Conservation (phyloP, 1,140 invertebrate genomes). For the Brachionus paranguensis region DNA sequence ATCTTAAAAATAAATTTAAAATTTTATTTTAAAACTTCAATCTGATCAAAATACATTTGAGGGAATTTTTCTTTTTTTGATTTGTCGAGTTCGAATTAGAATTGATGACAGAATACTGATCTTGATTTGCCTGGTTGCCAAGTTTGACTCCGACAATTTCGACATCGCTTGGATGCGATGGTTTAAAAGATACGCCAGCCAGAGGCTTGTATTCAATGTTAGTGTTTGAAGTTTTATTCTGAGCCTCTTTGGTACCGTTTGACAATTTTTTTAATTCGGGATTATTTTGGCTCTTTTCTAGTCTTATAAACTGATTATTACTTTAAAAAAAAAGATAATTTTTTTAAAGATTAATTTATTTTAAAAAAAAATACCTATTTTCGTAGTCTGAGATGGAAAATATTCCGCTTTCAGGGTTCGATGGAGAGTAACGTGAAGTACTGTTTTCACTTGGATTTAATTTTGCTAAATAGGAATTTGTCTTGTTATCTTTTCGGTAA, state of each 20-base stretch:
- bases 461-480: slow-evolving; percentile 14
- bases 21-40: neutral
- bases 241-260: neutral
- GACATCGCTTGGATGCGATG: slow-evolving; percentile 3
- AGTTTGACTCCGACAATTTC: slow-evolving; percentile 15
- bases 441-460: slow-evolving; percentile 6
- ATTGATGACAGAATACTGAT: neutral
- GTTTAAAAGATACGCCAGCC: slow-evolving; percentile 7
- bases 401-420: slow-evolving; percentile 37
- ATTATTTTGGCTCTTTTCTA: neutral
- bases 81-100: neutral
- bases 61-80: slow-evolving; percentile 1
- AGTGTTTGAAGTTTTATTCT: neutral
- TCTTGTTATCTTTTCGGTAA: neutral
- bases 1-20: neutral
- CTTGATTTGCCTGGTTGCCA: neutral
- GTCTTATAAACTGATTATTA: slow-evolving; percentile 19
- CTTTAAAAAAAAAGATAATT: neutral
- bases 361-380: neutral
- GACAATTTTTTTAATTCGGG: neutral
- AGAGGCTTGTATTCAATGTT: slow-evolving; percentile 9
- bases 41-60: neutral
- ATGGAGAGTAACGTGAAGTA: slow-evolving; percentile 26
- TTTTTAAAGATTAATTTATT: neutral
- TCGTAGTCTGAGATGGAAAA: slow-evolving; percentile 36